A percentile compares a stretch with the other conserved stretches of the same genome.
phyloP scores from a whole-genome alignment of 2,888 invertebrate genomes.

The Drosophila colorata region DNA sequence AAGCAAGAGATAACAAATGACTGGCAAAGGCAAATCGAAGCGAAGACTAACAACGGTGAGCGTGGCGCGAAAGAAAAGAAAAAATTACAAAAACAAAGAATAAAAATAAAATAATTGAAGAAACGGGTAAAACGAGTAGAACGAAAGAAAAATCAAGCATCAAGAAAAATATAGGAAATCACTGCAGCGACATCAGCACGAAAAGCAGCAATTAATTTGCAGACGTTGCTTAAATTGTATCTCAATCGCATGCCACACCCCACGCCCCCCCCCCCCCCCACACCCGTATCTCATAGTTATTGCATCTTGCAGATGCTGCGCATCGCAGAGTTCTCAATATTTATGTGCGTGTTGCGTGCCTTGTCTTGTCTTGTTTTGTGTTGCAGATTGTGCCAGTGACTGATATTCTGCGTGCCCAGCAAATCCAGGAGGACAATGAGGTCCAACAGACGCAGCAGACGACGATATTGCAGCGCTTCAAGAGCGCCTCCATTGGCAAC shows the following conservation, averaged over 20 bases:
- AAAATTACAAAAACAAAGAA: neutral
- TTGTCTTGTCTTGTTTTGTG: slow-evolving; percentile 22
- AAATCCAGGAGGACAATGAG: slow-evolving; percentile 80
- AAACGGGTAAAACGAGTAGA: neutral
- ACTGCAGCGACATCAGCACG: slow-evolving; percentile 52
- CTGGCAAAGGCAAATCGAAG: slow-evolving; percentile 58
- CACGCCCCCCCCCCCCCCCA: too few species aligned
- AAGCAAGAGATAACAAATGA: slow-evolving; percentile 64
- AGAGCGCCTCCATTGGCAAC: slow-evolving; percentile 83
- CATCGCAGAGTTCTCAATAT: slow-evolving; percentile 17
- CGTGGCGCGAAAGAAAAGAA: slow-evolving; percentile 15
- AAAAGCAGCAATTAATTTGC: slow-evolving; percentile 70
- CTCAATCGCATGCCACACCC: slow-evolving; percentile 39
- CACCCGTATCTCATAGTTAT: neutral
- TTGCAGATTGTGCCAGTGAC: slow-evolving; percentile 83
- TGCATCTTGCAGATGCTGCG: slow-evolving; percentile 10
- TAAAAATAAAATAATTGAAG: slow-evolving; percentile 3
- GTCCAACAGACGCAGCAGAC: slow-evolving; percentile 70
- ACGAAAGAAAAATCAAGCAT: slow-evolving; percentile 5
- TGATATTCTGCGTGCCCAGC: slow-evolving; percentile 82
- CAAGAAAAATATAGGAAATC: slow-evolving; percentile 17
- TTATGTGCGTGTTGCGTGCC: slow-evolving; percentile 38
- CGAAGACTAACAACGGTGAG: slow-evolving; percentile 67
- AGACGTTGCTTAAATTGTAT: slow-evolving; percentile 43
- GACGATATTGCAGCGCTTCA: slow-evolving; percentile 76